Percentiles rank a stretch among this genome's conserved stretches.
These are phyloP conservation scores for Steinernema carpocapsae DNA, from an alignment of 2,888 invertebrate species.

Conservation along the genomic window DNA sequence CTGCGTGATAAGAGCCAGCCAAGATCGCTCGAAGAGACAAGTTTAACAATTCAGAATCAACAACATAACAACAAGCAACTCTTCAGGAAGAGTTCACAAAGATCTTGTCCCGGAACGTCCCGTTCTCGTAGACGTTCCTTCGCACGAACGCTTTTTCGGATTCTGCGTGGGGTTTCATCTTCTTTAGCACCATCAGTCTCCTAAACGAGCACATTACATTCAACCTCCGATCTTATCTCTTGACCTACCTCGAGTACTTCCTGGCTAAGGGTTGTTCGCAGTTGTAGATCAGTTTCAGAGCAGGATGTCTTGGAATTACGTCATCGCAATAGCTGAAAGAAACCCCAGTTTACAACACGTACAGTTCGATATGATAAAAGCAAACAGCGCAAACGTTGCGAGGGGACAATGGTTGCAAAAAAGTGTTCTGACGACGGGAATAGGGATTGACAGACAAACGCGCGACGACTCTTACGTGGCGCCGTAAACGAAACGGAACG, in stretches of 20 bases:
- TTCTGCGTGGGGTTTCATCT: conserved; percentile 42
- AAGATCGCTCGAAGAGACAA: conserved; percentile 28
- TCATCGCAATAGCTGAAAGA: conserved; percentile 70
- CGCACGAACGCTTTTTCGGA: conserved; percentile 42
- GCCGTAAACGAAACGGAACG: conserved; percentile 33
- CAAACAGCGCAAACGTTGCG: background rate
- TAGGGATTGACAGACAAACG: conserved; percentile 29
- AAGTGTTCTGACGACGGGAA: conserved; percentile 20
- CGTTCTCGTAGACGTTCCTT: conserved; percentile 42
- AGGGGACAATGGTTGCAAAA: conserved; percentile 31
- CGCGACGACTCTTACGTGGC: conserved; percentile 32
- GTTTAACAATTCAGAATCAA: conserved; percentile 28
- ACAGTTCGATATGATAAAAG: background rate
- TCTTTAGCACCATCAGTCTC: conserved; percentile 58
- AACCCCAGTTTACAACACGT: conserved; percentile 1
- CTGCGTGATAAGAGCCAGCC: background rate
- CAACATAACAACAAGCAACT: conserved; percentile 33
- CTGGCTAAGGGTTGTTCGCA: conserved; percentile 83
- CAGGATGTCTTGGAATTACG: conserved; percentile 82
- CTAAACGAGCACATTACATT: conserved; percentile 43
- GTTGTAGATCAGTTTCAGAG: conserved; percentile 80
- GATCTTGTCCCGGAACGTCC: conserved; percentile 48
- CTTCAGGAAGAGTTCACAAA: conserved; percentile 39
- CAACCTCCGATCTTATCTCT: background rate
- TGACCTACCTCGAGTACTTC: conserved; percentile 50